A percentile compares a stretch with the other conserved stretches of the same genome.
These are phyloP conservation scores for Leistus spinibarbis DNA, from an alignment of 2,888 invertebrate species.

Conservation along the genomic window DNA sequence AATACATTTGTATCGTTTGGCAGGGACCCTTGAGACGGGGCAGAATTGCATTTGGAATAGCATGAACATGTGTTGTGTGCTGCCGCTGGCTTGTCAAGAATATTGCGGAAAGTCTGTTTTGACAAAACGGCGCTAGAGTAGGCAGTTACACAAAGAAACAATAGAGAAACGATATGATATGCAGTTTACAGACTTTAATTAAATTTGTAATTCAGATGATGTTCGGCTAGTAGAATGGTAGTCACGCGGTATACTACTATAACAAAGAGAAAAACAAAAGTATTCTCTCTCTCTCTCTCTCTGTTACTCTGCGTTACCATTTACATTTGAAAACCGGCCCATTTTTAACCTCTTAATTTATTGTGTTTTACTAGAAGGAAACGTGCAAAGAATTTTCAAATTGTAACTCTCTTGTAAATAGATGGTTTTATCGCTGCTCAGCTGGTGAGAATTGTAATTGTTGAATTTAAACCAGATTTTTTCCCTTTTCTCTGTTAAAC, in stretches of 20 bases:
- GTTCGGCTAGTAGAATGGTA: slow-evolving; percentile 1
- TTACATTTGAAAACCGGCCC: slow-evolving; percentile 7
- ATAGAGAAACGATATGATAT: slow-evolving; percentile 27
- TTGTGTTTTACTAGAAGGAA: slow-evolving; percentile 4
- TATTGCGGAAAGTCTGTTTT: background rate
- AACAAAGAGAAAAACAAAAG: background rate
- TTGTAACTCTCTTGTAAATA: background rate
- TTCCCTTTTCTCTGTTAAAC: no score
- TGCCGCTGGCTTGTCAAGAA: background rate
- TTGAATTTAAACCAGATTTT: no score
- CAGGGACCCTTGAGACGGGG: background rate
- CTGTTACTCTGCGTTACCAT: background rate
- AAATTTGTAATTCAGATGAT: slow-evolving; percentile 38
- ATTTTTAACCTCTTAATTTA: slow-evolving; percentile 35
- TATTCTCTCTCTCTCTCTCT: no score
- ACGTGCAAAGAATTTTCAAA: slow-evolving; percentile 3
- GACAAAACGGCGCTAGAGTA: background rate
- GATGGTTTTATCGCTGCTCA: background rate
- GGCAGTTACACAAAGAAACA: slow-evolving; percentile 17
- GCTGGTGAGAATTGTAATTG: no score
- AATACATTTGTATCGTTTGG: background rate
- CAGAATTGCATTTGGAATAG: background rate
- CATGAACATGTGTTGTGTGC: background rate
- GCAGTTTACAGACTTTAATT: slow-evolving; percentile 35
- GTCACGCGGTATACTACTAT: background rate